A percentile compares a stretch with the other conserved stretches of the same genome.
phyloP scores from a whole-genome alignment of 2,113 vertebrate species.

The Octodon degus region DNA sequence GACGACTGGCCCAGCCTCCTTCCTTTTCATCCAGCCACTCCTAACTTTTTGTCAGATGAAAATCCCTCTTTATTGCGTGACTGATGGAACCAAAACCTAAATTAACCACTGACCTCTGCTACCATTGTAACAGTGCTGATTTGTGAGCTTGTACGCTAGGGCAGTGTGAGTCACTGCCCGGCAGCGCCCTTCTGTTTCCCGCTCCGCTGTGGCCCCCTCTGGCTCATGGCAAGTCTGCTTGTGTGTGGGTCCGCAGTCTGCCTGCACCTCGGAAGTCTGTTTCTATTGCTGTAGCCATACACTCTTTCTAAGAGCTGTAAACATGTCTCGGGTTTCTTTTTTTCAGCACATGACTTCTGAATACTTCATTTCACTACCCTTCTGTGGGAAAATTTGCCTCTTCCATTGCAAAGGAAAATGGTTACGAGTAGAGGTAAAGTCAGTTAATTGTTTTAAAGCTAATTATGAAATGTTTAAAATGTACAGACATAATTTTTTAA shows the following conservation, averaged over 20 bases:
- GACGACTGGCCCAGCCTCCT: not conserved
- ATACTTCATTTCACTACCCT: conserved; percentile 90
- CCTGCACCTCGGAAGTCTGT: fast-evolving
- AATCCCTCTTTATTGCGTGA: not conserved
- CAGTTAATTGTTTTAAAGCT: conserved; percentile 17
- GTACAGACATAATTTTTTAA: not conserved
- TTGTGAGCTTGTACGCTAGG: not conserved
- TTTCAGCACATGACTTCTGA: conserved; percentile 88
- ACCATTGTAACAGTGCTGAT: not conserved
- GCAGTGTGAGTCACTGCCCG: not conserved
- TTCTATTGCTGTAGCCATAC: not conserved
- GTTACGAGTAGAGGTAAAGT: conserved; percentile 94
- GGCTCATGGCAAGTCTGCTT: not conserved
- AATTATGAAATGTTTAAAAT: conserved; percentile 14
- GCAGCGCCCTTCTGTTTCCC: not conserved
- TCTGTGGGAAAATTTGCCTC: conserved; percentile 94
- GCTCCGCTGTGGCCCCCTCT: not conserved
- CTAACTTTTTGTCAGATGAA: not conserved
- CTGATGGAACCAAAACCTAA: not conserved
- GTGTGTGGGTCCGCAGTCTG: fast-evolving
- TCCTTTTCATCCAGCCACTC: not conserved
- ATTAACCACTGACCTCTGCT: not conserved
- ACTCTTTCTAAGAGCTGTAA: not conserved
- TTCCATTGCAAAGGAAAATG: conserved; percentile 92
- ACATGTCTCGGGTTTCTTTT: conserved; percentile 64